phyloP scores from a whole-genome alignment of 2,113 vertebrate species.

The Uria lomvia region DNA sequence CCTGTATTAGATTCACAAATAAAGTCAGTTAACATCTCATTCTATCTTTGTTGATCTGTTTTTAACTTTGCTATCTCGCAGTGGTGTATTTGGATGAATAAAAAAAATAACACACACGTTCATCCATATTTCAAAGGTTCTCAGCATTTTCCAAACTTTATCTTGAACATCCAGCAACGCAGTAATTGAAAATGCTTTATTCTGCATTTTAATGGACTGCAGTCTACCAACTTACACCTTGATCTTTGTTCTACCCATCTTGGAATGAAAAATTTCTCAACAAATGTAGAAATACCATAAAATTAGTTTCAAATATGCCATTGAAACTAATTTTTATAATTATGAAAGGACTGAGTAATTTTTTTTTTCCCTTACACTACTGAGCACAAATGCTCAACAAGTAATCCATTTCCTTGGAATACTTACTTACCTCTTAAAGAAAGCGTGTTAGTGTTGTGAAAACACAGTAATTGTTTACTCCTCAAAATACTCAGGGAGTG shows the following conservation, averaged over 20 bases:
- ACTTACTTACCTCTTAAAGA: neutral
- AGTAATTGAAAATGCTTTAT: neutral
- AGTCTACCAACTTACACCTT: neutral
- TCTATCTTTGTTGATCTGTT: neutral
- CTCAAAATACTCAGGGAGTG: neutral
- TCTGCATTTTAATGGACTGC: neutral
- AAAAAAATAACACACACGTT: neutral
- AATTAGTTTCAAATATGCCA: neutral
- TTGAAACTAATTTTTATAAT: neutral
- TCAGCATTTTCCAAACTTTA: neutral
- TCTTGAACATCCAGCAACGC: neutral
- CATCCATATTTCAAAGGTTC: neutral
- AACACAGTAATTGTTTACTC: neutral
- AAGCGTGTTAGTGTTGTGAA: neutral
- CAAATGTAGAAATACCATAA: neutral
- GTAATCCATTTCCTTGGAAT: neutral
- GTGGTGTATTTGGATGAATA: neutral
- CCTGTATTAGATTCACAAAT: neutral
- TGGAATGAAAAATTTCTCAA: neutral
- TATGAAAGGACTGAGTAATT: neutral
- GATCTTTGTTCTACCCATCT: neutral
- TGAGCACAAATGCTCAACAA: neutral
- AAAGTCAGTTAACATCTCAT: neutral
- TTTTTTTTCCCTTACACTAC: neutral
- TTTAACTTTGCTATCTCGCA: neutral